These are phyloP conservation scores for Hypotaenidia philippensis DNA, from an alignment of 2,797 vertebrate genomes.

Conservation along the genomic window DNA sequence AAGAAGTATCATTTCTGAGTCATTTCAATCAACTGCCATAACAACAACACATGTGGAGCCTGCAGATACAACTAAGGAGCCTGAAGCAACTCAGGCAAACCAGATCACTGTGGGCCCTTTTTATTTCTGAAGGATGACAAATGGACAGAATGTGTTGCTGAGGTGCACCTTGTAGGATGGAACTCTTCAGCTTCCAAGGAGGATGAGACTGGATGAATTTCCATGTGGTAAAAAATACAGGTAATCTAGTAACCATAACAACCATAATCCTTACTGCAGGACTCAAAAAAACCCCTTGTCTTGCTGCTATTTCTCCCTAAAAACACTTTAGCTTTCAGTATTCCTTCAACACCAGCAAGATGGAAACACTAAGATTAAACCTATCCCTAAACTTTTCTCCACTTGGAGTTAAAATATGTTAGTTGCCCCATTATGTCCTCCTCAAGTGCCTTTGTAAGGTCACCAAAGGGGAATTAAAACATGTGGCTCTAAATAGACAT, in stretches of 20 bases:
- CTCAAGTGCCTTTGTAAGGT: neutral
- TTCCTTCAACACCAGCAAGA: neutral
- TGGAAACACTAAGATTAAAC: neutral
- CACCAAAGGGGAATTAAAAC: neutral
- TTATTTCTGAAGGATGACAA: neutral
- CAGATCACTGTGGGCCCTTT: neutral
- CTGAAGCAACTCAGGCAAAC: accelerated
- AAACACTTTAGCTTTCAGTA: neutral
- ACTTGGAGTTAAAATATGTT: neutral
- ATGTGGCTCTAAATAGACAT: neutral
- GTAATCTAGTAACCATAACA: neutral
- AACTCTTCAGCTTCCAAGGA: neutral
- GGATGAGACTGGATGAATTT: neutral
- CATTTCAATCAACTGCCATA: neutral
- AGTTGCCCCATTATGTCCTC: neutral
- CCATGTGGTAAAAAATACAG: neutral
- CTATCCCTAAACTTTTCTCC: neutral
- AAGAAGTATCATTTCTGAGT: neutral
- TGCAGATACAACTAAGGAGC: neutral
- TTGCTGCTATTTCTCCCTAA: neutral
- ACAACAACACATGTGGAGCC: neutral
- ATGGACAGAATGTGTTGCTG: accelerated
- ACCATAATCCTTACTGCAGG: neutral
- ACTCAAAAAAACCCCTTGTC: neutral
- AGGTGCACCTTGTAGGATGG: neutral